Evolutionary conservation across 2,113 vertebrate genomes (phyloP).

Genomic region (Ia io): DNA sequence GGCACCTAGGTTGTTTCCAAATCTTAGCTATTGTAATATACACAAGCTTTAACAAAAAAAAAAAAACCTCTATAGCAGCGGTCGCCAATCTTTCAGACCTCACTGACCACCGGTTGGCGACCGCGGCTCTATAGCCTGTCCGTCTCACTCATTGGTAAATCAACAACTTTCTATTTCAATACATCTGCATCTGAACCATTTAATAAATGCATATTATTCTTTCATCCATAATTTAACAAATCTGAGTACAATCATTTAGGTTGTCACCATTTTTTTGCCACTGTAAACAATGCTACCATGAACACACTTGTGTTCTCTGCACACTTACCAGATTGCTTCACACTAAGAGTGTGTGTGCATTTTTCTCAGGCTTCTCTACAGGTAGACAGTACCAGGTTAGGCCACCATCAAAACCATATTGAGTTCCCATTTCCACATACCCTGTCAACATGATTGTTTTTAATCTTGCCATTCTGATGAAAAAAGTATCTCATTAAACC

Average conservation of each 20-base stretch:
- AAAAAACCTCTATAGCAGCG: no score
- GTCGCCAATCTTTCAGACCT: no score
- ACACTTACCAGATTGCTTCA: neutral
- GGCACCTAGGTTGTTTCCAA: no score
- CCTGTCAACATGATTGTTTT: neutral
- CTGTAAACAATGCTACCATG: neutral
- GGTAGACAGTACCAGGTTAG: neutral
- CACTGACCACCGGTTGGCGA: no score
- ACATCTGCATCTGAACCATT: neutral
- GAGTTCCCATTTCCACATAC: neutral
- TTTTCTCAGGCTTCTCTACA: neutral
- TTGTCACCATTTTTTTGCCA: neutral
- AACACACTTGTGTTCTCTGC: neutral
- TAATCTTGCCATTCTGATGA: neutral
- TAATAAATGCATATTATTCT: neutral
- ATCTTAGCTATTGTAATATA: no score
- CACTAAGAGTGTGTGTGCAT: neutral
- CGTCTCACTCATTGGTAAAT: neutral
- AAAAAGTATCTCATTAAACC: neutral
- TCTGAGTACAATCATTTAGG: neutral
- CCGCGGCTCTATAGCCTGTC: neutral
- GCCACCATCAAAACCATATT: neutral
- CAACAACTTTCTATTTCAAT: neutral
- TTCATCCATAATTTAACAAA: neutral
- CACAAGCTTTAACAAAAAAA: neutral